Evolutionary conservation across 2,888 invertebrate genomes (phyloP).

Genomic region (Rhyacophila evoluta): DNA sequence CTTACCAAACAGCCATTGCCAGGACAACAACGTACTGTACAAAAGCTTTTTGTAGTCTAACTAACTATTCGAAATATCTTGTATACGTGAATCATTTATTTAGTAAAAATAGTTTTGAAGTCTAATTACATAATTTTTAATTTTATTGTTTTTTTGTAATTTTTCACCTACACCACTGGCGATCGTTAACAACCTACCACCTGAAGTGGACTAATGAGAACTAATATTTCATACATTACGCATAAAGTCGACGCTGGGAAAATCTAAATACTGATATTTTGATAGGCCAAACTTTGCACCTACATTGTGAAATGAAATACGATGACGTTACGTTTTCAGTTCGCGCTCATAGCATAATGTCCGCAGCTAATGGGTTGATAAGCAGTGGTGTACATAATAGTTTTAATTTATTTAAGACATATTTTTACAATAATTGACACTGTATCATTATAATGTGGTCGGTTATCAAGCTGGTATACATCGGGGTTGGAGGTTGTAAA

Average conservation of each 20-base stretch:
- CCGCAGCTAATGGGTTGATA: slow-evolving; percentile 43
- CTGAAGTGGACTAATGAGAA: slow-evolving; percentile 51
- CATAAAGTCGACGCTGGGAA: slow-evolving; percentile 27
- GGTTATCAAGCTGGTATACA: too few species aligned
- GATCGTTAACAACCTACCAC: slow-evolving; percentile 43
- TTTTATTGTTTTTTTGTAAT: neutral
- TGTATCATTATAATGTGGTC: too few species aligned
- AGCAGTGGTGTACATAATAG: neutral
- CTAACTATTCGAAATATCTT: too few species aligned
- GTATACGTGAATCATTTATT: too few species aligned
- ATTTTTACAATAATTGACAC: too few species aligned
- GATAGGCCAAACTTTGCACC: slow-evolving; percentile 48
- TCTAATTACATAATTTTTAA: too few species aligned
- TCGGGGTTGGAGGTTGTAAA: too few species aligned
- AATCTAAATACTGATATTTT: slow-evolving; percentile 31
- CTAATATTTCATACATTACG: slow-evolving; percentile 47
- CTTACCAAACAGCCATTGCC: too few species aligned
- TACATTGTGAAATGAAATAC: slow-evolving; percentile 48
- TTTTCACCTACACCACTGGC: neutral
- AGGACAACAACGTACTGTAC: too few species aligned
- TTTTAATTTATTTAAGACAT: too few species aligned
- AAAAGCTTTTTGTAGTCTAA: too few species aligned
- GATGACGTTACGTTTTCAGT: slow-evolving; percentile 46
- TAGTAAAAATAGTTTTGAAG: too few species aligned
- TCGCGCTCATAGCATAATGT: slow-evolving; percentile 31